These are phyloP conservation scores for Philereme transversata DNA, from an alignment of 2,888 invertebrate genomes.

Conservation along the genomic window DNA sequence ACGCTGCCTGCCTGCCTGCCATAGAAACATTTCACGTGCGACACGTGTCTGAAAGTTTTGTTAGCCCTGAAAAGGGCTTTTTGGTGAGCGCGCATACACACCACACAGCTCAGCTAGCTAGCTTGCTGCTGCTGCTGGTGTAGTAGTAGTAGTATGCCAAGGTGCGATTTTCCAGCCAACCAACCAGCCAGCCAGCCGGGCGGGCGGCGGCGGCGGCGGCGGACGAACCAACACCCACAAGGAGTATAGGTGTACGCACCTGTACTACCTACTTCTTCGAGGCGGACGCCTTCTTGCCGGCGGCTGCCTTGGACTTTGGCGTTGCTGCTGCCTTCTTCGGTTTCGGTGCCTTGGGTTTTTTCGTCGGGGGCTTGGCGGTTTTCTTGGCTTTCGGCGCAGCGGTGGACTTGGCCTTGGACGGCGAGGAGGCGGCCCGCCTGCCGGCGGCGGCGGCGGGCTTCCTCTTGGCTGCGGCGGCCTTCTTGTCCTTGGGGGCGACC, in stretches of 20 bases:
- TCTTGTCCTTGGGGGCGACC: background rate
- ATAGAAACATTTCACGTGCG: too few species aligned
- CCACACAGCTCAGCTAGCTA: background rate
- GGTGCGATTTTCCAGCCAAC: background rate
- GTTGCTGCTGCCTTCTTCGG: conserved; percentile 42
- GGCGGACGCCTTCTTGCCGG: conserved; percentile 51
- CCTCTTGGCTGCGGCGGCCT: conserved; percentile 39
- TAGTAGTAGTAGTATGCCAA: background rate
- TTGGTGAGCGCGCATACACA: conserved; percentile 47
- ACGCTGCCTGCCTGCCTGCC: too few species aligned
- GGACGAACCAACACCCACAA: background rate
- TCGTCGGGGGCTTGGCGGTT: conserved; percentile 51
- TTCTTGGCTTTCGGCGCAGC: conserved; percentile 52
- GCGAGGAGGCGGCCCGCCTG: conserved; percentile 11
- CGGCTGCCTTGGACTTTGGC: conserved; percentile 19
- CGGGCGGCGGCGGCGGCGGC: background rate
- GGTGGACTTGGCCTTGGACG: conserved; percentile 31
- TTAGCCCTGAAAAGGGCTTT: conserved; percentile 37
- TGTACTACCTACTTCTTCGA: conserved; percentile 41
- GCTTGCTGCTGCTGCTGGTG: background rate
- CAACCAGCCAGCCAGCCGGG: too few species aligned
- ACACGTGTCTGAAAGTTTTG: background rate
- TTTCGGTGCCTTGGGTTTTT: conserved; percentile 61
- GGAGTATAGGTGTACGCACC: background rate
- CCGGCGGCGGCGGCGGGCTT: conserved; percentile 27